A percentile compares a stretch with the other conserved stretches of the same genome.
phyloP scores from a whole-genome alignment of 1,140 invertebrate genomes.

The Bombus breviceps region DNA sequence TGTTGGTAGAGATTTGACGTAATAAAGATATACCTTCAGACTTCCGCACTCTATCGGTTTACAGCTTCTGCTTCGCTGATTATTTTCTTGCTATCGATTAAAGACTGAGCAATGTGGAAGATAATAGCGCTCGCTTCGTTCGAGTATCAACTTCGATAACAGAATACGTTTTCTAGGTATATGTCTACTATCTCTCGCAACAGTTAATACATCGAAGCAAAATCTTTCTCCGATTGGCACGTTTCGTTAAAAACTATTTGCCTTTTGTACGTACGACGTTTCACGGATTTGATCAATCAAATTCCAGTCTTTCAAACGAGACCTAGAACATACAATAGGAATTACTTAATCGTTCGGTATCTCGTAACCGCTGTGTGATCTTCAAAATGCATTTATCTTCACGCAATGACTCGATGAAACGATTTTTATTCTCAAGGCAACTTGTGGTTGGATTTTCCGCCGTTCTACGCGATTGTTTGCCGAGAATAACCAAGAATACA shows the following conservation, averaged over 20 bases:
- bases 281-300: neutral
- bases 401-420: neutral
- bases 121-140: neutral
- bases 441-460: neutral
- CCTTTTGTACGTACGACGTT: too few relatives aligned
- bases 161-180: neutral
- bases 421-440: too few relatives aligned
- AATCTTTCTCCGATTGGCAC: neutral
- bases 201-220: neutral
- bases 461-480: neutral
- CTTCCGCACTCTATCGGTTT: neutral
- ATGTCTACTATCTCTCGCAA: neutral
- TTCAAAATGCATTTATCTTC: neutral
- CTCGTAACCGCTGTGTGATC: neutral
- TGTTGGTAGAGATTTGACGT: neutral
- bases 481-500: neutral
- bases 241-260: neutral
- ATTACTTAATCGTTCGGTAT: neutral
- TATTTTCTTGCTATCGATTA: conserved; percentile 32
- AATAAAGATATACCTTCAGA: neutral
- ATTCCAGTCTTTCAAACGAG: neutral
- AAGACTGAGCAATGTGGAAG: neutral
- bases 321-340: neutral
- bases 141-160: conserved; percentile 14
- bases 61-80: conserved; percentile 6